Percentiles rank a stretch among this genome's conserved stretches.
These are phyloP conservation scores for Bubo scandiacus DNA, from an alignment of 2,113 vertebrate genomes.

Conservation along the genomic window DNA sequence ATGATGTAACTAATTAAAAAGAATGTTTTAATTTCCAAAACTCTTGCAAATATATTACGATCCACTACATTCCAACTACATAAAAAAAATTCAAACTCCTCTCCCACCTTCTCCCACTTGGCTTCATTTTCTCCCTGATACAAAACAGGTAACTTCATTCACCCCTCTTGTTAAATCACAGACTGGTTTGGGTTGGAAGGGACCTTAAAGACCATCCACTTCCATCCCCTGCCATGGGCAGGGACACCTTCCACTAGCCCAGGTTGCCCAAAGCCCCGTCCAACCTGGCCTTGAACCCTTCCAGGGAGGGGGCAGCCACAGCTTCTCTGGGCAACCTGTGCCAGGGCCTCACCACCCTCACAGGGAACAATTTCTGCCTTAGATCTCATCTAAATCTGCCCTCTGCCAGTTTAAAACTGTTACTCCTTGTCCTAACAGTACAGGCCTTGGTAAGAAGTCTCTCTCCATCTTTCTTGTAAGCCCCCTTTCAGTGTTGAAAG, in stretches of 20 bases:
- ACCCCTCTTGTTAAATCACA: not conserved
- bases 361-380: too few relatives aligned
- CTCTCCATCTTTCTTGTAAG: too few relatives aligned
- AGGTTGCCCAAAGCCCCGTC: fast-evolving
- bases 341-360: too few relatives aligned
- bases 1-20: not conserved
- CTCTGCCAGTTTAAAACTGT: too few relatives aligned
- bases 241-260: not conserved
- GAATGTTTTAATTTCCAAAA: not conserved
- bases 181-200: not conserved
- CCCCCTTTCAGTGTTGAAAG: too few relatives aligned
- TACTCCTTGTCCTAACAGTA: too few relatives aligned
- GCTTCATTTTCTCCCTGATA: not conserved
- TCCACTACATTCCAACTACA: not conserved
- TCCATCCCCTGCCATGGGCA: not conserved
- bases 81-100: not conserved
- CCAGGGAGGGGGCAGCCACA: not conserved
- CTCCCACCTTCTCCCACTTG: not conserved
- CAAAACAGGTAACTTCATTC: not conserved
- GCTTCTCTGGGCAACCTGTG: too few relatives aligned
- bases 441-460: too few relatives aligned
- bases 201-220: not conserved
- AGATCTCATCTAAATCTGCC: too few relatives aligned
- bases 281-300: not conserved
- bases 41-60: not conserved